Base-by-base conservation (phyloP, 2,797 vertebrate species). In the Thaleichthys pacificus region DNA sequence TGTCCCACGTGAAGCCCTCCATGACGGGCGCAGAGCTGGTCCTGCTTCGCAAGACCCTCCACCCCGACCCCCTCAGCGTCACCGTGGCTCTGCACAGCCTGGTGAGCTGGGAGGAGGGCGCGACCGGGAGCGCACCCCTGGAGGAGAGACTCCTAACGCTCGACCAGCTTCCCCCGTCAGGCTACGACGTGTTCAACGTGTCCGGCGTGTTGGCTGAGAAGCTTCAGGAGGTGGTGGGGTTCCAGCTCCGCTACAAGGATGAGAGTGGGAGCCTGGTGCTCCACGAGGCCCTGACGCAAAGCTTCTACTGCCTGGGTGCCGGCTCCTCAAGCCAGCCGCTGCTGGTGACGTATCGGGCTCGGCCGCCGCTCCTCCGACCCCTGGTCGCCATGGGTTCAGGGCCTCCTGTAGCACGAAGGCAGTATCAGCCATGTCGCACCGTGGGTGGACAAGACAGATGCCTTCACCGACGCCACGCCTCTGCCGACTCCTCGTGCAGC, bases 141-240 rank as follows among this genome's bases (percentile, higher is more conserved):
- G 87, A 89, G 38, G 87, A 92, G 76, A 89, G 89, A 57, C 74
- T 76, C 57, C 74, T 92, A 73, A 76, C 35, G 9, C 83, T 91
- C 82, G 83, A 92, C 80, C 85, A 87, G 77, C 70, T 84, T 7
- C 80, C 86, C 2, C 57, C 81, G 0, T 92, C 90, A 12, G 91
- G 92, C 30, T 94, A 92, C 9, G 92, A 93, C 0, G 84, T 90
- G 54, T 93, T 93, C 17, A 86, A 93, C 0, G 89, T 88, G 57
- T 90, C 90, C 1, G 65, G 79, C 0, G 78, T 85, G 35, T 79
- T 93, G 74, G 64, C 68, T 68, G 11, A 30, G 15, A 71, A 3
- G 38, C 78, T 70, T 11, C 74, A 70, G 72, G 81, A 86, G 30
- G 30, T 68, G 15, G 61, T 90, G 24, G 81, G 90, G 3, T 93